Conservation (phyloP, 2,113 vertebrate genomes). For the Cryptomyrus ogoouensis region DNA sequence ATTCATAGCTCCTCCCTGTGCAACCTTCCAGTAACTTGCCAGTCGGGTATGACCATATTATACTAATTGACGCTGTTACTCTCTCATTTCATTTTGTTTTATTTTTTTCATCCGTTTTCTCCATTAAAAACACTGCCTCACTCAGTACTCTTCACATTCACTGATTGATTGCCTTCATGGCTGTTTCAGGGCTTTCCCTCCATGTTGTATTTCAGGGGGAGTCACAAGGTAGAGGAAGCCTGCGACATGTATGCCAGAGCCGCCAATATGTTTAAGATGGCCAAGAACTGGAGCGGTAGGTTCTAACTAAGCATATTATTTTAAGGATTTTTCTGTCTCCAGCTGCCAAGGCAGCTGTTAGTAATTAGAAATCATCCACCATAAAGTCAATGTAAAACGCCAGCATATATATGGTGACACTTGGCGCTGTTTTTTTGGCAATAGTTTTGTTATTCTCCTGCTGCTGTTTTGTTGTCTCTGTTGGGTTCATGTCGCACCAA, state of each 20-base stretch:
- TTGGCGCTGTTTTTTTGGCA: neutral
- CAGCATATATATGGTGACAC: neutral
- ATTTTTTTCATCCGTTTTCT: neutral
- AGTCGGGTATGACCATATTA: neutral
- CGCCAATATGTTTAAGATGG: conserved; percentile 99
- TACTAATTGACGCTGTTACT: neutral
- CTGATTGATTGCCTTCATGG: neutral
- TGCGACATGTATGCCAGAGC: conserved; percentile 98
- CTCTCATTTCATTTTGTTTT: neutral
- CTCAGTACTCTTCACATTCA: neutral
- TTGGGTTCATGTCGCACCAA: neutral
- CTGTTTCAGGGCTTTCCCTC: neutral
- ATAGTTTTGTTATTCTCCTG: neutral
- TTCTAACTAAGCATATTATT: neutral
- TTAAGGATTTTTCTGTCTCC: neutral
- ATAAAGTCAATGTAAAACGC: neutral
- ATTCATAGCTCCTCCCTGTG: neutral
- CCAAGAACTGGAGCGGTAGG: conserved; percentile 95
- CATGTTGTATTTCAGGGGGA: conserved; percentile 66
- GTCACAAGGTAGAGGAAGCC: conserved; percentile 89
- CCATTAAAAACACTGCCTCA: neutral
- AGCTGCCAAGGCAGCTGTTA: neutral
- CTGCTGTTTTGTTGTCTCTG: neutral
- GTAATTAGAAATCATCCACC: neutral
- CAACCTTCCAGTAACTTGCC: neutral